These are phyloP conservation scores for Nephila pilipes DNA, from an alignment of 1,140 invertebrate genomes.

Conservation along the genomic window DNA sequence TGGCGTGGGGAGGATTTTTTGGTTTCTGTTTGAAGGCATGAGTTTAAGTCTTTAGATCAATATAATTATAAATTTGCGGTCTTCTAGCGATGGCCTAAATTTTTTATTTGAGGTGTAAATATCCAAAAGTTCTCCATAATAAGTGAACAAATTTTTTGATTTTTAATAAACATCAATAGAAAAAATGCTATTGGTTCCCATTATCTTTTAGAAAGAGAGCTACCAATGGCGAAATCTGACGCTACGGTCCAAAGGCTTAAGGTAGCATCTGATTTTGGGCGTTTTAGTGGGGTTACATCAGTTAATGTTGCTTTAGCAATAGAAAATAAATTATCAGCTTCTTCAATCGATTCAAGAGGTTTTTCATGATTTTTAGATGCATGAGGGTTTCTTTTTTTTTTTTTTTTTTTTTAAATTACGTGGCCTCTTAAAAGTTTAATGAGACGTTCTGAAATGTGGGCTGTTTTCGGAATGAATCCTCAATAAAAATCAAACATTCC, in stretches of 20 bases:
- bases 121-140: conserved; percentile 78
- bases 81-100: no score
- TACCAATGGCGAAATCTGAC: background rate
- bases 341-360: background rate
- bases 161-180: conserved; percentile 60
- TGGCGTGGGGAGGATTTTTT: no score
- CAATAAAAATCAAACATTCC: conserved; percentile 40
- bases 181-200: conserved; percentile 75
- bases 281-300: background rate
- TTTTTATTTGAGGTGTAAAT: conserved; percentile 77
- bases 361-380: background rate
- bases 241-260: background rate
- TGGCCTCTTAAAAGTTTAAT: background rate
- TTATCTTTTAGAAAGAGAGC: no score
- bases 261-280: no score
- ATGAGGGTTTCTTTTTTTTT: background rate
- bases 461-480: conserved; percentile 24
- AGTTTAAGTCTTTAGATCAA: no score
- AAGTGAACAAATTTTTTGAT: conserved; percentile 74
- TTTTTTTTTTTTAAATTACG: no score
- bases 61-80: no score
- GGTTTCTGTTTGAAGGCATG: no score
- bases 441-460: background rate
- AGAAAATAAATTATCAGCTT: background rate
- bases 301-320: background rate